Base-by-base conservation (phyloP, 2,113 vertebrate species). In the Toxostoma redivivum region DNA sequence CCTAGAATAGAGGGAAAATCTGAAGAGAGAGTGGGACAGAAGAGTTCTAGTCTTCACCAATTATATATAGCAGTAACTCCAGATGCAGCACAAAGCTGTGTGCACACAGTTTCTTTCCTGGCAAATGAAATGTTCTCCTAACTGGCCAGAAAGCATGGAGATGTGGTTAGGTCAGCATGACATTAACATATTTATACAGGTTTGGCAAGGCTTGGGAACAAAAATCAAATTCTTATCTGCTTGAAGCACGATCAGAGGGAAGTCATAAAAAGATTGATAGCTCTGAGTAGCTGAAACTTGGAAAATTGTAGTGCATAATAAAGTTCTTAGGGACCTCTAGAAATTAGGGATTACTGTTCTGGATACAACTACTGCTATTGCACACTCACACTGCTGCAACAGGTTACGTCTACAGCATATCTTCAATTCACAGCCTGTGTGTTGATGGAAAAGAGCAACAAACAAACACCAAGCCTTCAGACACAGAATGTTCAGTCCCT, bases 161-260 rank as follows among this genome's bases (percentile, higher is more conserved):
- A 72, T 64, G 28, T 82, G 57, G 48, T 85, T 88, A 61, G 73
- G 70, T 91, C 92, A 91, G 84, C 57, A 69, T 60, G 61, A 45
- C 15, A 89, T 64, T 87, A 81, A 51, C 47, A 47, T 71, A 86
- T 71, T 81, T 91, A n/a, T 58, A 60, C 23, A 64, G 44, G 30
- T 94, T 91, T 87, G 70, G 47, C 83, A 85, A 79, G 40, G 57
- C 45, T 76, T 88, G 62, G 57, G 61, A 94, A 40, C 48, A 91
- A 91, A 95, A 90, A 28, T 11, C 2, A 4, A 79, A 67, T 31
- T 90, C 61, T 82, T 0, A 0, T 70, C 86, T 85, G 19, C 61
- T 88, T 87, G 37, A 33, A 88, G 28, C 37, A 24, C n/a, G 54
- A 83, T 73, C 70, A 85, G 38, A 81, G 30, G 11, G 50, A 88